These are phyloP conservation scores for Andrena fulva DNA, from an alignment of 2,888 invertebrate species.

Conservation along the genomic window DNA sequence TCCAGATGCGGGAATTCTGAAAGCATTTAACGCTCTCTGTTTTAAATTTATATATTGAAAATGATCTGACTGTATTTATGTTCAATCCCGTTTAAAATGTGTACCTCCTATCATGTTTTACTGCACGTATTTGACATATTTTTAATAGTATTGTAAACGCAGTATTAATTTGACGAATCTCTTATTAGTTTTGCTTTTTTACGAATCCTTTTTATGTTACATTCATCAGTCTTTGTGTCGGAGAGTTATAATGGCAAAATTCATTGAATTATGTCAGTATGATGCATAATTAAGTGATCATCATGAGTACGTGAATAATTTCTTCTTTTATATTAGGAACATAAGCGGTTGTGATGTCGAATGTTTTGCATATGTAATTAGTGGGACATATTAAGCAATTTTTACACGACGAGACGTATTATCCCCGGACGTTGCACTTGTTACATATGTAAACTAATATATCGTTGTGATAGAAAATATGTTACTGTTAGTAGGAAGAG, in stretches of 20 bases:
- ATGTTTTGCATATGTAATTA: constrained; percentile 41
- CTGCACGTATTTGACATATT: constrained; percentile 39
- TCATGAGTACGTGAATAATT: constrained; percentile 30
- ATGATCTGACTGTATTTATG: constrained; percentile 27
- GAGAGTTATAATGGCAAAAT: constrained; percentile 5
- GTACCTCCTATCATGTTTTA: constrained; percentile 37
- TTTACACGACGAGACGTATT: background rate
- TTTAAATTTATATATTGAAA: constrained; percentile 9
- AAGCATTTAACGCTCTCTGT: constrained; percentile 7
- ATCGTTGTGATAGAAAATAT: constrained; percentile 45
- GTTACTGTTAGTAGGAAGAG: constrained; percentile 37
- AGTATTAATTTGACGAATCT: constrained; percentile 68
- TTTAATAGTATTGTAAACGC: constrained; percentile 63
- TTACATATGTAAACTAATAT: constrained; percentile 33
- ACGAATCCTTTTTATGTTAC: constrained; percentile 14
- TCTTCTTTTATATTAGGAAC: constrained; percentile 34
- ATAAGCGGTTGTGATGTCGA: constrained; percentile 32
- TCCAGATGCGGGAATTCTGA: constrained; percentile 82
- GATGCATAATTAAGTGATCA: constrained; percentile 15
- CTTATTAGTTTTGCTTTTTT: constrained; percentile 25
- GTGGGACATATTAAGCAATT: constrained; percentile 5
- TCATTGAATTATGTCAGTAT: constrained; percentile 28
- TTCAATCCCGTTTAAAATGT: constrained; percentile 36
- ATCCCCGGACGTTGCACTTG: constrained; percentile 5
- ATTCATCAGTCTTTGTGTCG: background rate